phyloP scores from a whole-genome alignment of 2,888 invertebrate species.

The Oligia fasciuncula region DNA sequence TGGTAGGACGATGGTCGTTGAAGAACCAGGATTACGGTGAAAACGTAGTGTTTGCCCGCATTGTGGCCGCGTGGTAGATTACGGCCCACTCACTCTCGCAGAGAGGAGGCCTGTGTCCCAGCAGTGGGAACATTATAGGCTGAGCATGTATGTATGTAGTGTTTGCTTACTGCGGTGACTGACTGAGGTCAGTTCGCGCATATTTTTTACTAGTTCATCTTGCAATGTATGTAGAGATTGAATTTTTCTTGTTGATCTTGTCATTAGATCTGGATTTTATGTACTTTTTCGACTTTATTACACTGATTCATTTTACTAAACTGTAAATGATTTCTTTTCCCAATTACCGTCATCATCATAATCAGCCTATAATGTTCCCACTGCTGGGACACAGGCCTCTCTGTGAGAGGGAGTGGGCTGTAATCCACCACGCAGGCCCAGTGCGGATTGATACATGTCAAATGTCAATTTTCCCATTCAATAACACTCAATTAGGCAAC shows the following conservation, averaged over 20 bases:
- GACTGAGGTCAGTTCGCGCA: conserved; percentile 7
- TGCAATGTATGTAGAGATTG: conserved; percentile 16
- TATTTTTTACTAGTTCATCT: conserved; percentile 33
- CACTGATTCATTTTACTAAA: background rate
- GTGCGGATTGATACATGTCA: background rate
- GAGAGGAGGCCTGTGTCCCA: too few relatives aligned
- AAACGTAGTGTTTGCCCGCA: conserved; percentile 34
- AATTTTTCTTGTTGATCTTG: conserved; percentile 14
- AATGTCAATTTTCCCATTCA: background rate
- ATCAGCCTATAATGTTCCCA: background rate
- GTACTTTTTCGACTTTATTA: background rate
- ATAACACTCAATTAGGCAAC: background rate
- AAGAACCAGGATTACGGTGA: conserved; percentile 33
- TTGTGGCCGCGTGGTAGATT: too few relatives aligned
- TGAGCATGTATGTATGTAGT: too few relatives aligned
- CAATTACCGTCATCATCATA: background rate
- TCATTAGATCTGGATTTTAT: conserved; percentile 4
- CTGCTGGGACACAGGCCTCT: background rate
- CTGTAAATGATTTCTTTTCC: background rate
- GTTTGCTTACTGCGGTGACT: conserved; percentile 20
- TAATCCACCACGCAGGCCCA: background rate
- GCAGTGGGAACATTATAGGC: too few relatives aligned
- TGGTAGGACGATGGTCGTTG: conserved; percentile 25
- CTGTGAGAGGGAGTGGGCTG: too few relatives aligned
- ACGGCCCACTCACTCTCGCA: too few relatives aligned